Percentiles rank a stretch among this genome's conserved stretches.
These are phyloP conservation scores for Sminthurinus aureus DNA, from an alignment of 2,888 invertebrate species.

Conservation along the genomic window DNA sequence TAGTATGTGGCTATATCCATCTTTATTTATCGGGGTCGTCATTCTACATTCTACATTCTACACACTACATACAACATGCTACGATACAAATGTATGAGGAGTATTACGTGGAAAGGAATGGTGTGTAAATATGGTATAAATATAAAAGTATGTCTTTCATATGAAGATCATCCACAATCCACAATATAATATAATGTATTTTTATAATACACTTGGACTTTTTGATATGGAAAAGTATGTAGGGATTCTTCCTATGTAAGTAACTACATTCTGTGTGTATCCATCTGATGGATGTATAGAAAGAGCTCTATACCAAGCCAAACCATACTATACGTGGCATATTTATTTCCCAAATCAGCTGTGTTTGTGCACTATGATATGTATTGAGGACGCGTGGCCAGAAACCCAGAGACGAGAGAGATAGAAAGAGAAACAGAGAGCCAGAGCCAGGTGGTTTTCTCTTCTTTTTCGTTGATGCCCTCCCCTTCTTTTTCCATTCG, in stretches of 20 bases:
- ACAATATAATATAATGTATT: not conserved
- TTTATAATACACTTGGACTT: too few species aligned
- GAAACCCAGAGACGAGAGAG: conserved; percentile 19
- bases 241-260: not conserved
- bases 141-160: too few species aligned
- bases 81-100: not conserved
- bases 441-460: conserved; percentile 41
- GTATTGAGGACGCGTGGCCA: conserved; percentile 38
- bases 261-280: not conserved
- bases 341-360: conserved; percentile 34
- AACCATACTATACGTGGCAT: conserved; percentile 10
- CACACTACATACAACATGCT: not conserved
- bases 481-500: conserved; percentile 37
- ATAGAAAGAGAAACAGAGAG: conserved; percentile 14
- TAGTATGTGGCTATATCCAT: not conserved
- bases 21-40: conserved; percentile 22
- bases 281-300: not conserved
- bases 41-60: conserved; percentile 10
- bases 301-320: not conserved
- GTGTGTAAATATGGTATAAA: too few species aligned
- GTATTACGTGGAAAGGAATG: too few species aligned
- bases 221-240: too few species aligned
- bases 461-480: conserved; percentile 38
- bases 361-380: conserved; percentile 40
- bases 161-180: not conserved